A percentile compares a stretch with the other conserved stretches of the same genome.
These are phyloP conservation scores for Morone saxatilis DNA, from an alignment of 2,113 vertebrate species.

Conservation along the genomic window DNA sequence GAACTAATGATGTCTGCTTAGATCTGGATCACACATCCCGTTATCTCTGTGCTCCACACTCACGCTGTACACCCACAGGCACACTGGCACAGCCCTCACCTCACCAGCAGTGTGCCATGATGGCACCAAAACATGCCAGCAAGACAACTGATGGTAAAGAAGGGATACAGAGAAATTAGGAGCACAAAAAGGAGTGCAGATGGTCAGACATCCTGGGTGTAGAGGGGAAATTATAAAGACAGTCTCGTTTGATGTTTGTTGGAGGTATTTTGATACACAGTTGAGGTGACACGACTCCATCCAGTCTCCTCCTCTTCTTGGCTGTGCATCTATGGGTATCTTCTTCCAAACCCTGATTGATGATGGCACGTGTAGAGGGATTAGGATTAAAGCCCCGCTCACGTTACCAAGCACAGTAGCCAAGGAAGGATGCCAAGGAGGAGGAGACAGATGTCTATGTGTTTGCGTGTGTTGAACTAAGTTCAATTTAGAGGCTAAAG, in stretches of 20 bases:
- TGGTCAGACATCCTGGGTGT: not conserved
- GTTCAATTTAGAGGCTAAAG: not conserved
- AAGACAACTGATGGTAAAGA: not conserved
- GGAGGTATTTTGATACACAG: constrained; percentile 41
- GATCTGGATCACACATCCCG: constrained; percentile 39
- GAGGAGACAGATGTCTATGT: not conserved
- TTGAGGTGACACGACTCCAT: constrained; percentile 34
- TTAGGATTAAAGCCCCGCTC: constrained; percentile 76
- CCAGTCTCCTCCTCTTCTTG: constrained; percentile 45
- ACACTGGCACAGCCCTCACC: constrained; percentile 28
- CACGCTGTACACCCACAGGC: constrained; percentile 14
- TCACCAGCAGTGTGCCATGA: not conserved
- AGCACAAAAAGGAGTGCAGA: constrained; percentile 20
- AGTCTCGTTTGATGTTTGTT: constrained; percentile 44
- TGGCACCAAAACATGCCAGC: constrained; percentile 11
- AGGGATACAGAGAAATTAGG: not conserved
- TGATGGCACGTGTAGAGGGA: constrained; percentile 72
- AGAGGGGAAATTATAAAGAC: constrained; percentile 26
- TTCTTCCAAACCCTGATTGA: constrained; percentile 54
- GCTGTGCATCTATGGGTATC: constrained; percentile 43
- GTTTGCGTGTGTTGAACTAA: not conserved
- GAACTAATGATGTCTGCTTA: constrained; percentile 21
- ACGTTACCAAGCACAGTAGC: constrained; percentile 59
- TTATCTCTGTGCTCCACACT: constrained; percentile 30
- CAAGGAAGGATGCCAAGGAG: constrained; percentile 23